These are phyloP conservation scores for Andrena bucephala DNA, from an alignment of 2,888 invertebrate species.

Conservation along the genomic window DNA sequence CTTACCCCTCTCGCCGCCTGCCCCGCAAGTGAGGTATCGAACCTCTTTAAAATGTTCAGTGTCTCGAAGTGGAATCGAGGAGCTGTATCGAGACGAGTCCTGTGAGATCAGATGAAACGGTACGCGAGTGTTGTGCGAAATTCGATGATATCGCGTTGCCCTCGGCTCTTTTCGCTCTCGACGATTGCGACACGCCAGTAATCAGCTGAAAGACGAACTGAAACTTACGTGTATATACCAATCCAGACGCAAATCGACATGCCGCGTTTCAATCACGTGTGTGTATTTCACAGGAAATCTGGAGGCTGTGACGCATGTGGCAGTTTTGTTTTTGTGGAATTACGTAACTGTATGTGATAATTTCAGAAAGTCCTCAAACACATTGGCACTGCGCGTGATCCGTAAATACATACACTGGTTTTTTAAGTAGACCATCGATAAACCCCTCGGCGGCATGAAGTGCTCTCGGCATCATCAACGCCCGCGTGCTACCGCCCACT, in stretches of 20 bases:
- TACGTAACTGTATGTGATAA: background rate
- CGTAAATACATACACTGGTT: background rate
- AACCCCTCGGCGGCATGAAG: background rate
- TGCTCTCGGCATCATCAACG: background rate
- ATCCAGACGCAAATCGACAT: slow-evolving; percentile 1
- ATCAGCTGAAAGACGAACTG: slow-evolving; percentile 60
- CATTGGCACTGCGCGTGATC: background rate
- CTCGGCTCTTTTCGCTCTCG: slow-evolving; percentile 52
- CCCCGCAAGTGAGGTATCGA: no score
- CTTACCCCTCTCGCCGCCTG: no score
- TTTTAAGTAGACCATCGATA: background rate
- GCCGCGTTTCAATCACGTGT: background rate
- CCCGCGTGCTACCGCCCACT: background rate
- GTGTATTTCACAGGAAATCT: background rate
- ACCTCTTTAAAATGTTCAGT: background rate
- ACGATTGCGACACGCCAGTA: slow-evolving; percentile 42
- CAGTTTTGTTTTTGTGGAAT: background rate
- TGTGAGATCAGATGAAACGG: slow-evolving; percentile 41
- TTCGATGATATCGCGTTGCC: slow-evolving; percentile 48
- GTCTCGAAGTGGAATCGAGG: slow-evolving; percentile 7
- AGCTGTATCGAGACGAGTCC: slow-evolving; percentile 45
- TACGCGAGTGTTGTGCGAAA: slow-evolving; percentile 38
- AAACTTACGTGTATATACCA: slow-evolving; percentile 8
- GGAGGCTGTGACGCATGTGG: background rate
- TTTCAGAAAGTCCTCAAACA: background rate